phyloP scores from a whole-genome alignment of 2,888 invertebrate genomes.

The Lochmaea capreae region DNA sequence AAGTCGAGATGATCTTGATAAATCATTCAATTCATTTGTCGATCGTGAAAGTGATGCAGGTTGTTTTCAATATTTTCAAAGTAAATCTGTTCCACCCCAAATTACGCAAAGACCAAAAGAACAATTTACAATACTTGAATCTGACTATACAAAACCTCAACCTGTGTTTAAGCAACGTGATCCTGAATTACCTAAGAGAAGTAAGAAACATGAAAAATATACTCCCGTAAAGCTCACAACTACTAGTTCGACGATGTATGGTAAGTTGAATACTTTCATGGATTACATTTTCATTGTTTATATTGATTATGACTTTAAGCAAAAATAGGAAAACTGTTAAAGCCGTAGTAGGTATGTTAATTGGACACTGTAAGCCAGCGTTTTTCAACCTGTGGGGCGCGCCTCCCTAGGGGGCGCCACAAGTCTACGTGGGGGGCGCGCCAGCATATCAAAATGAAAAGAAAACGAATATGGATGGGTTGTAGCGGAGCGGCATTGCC shows the following conservation, averaged over 20 bases:
- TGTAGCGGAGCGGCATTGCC: too few species aligned
- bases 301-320: not conserved
- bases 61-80: constrained; percentile 11
- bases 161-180: not conserved
- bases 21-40: not conserved
- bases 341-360: too few species aligned
- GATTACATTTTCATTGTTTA: not conserved
- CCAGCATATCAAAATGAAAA: too few species aligned
- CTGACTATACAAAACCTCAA: not conserved
- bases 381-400: too few species aligned
- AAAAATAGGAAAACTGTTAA: too few species aligned
- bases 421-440: too few species aligned
- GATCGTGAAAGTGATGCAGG: not conserved
- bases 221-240: not conserved
- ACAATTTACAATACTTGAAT: constrained; percentile 9
- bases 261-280: not conserved
- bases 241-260: not conserved
- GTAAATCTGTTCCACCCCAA: not conserved
- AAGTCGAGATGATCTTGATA: not conserved
- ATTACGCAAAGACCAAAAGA: not conserved
- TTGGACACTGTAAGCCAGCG: too few species aligned
- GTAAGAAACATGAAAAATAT: not conserved
- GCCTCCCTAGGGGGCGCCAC: too few species aligned
- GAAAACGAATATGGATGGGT: too few species aligned
- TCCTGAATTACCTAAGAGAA: not conserved